These are phyloP conservation scores for Myotis daubentonii DNA, from an alignment of 2,797 vertebrate species.

Conservation along the genomic window DNA sequence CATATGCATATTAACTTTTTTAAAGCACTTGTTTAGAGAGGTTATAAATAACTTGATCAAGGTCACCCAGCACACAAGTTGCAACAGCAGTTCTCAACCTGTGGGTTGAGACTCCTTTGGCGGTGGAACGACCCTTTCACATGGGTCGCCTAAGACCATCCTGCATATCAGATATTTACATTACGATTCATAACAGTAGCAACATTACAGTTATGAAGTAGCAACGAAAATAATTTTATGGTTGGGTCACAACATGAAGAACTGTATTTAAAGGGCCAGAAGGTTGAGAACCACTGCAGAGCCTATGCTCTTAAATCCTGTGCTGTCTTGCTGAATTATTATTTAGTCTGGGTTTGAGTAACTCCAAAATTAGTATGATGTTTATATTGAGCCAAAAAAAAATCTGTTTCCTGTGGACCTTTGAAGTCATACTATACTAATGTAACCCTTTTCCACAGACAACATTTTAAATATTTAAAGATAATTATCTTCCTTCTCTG, in stretches of 20 bases:
- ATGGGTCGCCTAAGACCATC: too few species aligned
- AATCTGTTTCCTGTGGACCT: not conserved
- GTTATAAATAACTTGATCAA: conserved; percentile 13
- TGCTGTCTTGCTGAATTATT: not conserved
- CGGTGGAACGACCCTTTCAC: too few species aligned
- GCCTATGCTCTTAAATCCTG: not conserved
- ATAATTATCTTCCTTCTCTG: not conserved
- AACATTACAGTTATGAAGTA: too few species aligned
- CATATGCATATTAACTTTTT: not conserved
- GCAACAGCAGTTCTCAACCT: not conserved
- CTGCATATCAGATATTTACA: too few species aligned
- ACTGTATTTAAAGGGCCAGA: too few species aligned
- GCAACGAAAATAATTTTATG: too few species aligned
- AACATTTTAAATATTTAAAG: not conserved
- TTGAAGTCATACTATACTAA: not conserved
- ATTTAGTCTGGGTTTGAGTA: not conserved
- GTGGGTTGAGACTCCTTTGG: too few species aligned
- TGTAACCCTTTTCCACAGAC: not conserved
- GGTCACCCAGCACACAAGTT: not conserved
- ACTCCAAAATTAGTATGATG: not conserved
- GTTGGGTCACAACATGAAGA: too few species aligned
- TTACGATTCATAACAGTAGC: too few species aligned
- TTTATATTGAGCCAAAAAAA: not conserved
- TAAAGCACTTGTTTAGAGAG: not conserved
- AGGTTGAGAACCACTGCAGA: not conserved